Evolutionary conservation across 2,888 invertebrate genomes (phyloP), one percentile per base, ranked within the genome.

Genomic region (Caenorhabditis auriculariae): DNA sequence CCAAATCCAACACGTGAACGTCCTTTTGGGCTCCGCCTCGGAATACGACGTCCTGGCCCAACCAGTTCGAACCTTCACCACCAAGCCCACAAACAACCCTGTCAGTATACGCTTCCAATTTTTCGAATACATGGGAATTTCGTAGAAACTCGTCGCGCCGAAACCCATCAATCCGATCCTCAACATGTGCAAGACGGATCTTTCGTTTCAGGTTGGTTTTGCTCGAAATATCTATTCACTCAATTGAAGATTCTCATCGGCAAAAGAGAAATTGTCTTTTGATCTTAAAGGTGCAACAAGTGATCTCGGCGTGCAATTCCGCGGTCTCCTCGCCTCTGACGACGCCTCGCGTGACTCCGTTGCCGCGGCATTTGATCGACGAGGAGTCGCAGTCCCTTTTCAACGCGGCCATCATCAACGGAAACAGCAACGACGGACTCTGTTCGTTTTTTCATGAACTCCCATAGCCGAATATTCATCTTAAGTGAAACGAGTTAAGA

Each of bases 311-410:
- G 15, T 48, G 56, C 38, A 64, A 42, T 47, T 67, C 67, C 3
- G 59, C 63, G 15, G 52, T 60, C 2, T 39, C 51, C 17, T 71
- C 65, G 7, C 76, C 75, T 9, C 56, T 74, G 41, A 56, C 61
- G 6, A 72, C 73, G 26, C 74, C 71, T 15, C 55, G 72, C 7
- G 60, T 61, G 17, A 73, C 73, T 15, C 69, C 72, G 26, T 50
- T 57, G n/a, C 48, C 63, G 19, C 38, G 50, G 6, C 45, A 41
- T 27, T 17, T 45, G 38, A 38, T 58, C 21, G 60, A 60, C 24
- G 69, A 67, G 6, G 63, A 66, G 17, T 56, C 59, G 26, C 37
- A 29, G 27, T 50, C 9, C 29, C 49, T 45, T 29, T 54, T 58
- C 38, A 66, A 47, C 19, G 51, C 35, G 1, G 39, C 54, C n/a